Evolutionary conservation across 2,113 vertebrate genomes (phyloP).

Genomic region (Hippopotamus amphibius): DNA sequence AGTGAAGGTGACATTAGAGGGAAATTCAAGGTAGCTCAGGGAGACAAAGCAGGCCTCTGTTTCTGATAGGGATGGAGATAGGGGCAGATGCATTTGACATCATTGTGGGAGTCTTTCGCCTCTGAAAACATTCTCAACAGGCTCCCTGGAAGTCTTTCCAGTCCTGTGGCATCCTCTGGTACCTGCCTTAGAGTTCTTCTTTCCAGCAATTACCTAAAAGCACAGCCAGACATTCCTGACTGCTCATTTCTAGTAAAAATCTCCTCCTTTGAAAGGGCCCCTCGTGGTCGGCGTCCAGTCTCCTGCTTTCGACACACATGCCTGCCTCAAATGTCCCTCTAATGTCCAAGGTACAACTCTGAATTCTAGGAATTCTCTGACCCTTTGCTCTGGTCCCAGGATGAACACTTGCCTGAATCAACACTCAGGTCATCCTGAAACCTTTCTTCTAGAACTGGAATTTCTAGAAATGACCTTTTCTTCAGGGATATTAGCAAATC

Average conservation of each 20-base stretch:
- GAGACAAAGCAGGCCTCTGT: neutral
- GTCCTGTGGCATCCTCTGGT: neutral
- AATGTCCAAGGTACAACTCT: neutral
- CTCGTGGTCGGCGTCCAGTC: neutral
- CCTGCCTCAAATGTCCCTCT: neutral
- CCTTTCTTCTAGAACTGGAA: neutral
- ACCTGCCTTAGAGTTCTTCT: neutral
- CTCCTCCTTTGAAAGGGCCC: neutral
- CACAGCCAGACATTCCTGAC: neutral
- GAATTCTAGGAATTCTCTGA: neutral
- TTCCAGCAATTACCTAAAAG: neutral
- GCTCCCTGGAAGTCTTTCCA: neutral
- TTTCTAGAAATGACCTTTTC: conserved; percentile 1
- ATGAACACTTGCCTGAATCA: neutral
- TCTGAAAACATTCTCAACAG: neutral
- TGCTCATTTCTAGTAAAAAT: neutral
- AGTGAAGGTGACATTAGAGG: neutral
- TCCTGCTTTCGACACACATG: neutral
- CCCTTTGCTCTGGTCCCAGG: neutral
- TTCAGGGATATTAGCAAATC: neutral
- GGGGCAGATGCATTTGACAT: neutral
- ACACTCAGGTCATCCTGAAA: rapidly evolving
- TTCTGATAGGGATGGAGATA: neutral
- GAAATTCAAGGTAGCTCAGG: neutral
- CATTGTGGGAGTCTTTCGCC: neutral